Conservation (phyloP, 1,140 invertebrate species). For the Chelonus insularis region DNA sequence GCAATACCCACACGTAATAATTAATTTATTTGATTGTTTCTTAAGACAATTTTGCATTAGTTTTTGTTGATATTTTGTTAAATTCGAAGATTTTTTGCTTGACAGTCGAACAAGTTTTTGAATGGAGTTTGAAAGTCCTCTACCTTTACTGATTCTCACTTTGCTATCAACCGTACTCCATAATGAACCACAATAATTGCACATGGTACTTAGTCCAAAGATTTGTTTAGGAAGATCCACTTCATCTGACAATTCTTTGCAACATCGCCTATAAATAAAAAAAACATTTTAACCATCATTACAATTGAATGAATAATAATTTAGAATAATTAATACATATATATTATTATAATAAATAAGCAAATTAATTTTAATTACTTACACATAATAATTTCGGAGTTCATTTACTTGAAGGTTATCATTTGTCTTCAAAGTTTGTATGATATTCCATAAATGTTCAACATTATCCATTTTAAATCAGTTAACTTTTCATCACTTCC, state of each 20-base stretch:
- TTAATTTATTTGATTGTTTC: constrained; percentile 44
- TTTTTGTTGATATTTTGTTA: constrained; percentile 37
- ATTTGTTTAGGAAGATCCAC: constrained; percentile 39
- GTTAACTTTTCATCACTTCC: no score
- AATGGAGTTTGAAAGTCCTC: constrained; percentile 34
- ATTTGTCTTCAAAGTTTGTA: constrained; percentile 37
- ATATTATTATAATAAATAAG: no score
- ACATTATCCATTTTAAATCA: constrained; percentile 40
- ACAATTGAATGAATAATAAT: no score
- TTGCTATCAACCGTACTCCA: constrained; percentile 41
- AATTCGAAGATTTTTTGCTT: constrained; percentile 17
- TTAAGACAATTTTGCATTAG: constrained; percentile 41
- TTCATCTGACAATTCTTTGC: constrained; percentile 25
- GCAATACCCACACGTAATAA: constrained; percentile 46
- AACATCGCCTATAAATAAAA: constrained; percentile 40
- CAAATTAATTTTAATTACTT: no score
- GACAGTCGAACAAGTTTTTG: constrained; percentile 33
- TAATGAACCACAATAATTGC: constrained; percentile 47
- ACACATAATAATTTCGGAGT: constrained; percentile 42
- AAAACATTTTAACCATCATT: constrained; percentile 18
- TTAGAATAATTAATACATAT: no score
- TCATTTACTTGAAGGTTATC: constrained; percentile 22
- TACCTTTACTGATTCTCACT: constrained; percentile 39
- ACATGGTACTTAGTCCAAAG: constrained; percentile 46
- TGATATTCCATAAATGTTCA: constrained; percentile 43